A percentile compares a stretch with the other conserved stretches of the same genome.
These are phyloP conservation scores for Ennomos erosarius DNA, from an alignment of 2,888 invertebrate genomes.

Conservation along the genomic window DNA sequence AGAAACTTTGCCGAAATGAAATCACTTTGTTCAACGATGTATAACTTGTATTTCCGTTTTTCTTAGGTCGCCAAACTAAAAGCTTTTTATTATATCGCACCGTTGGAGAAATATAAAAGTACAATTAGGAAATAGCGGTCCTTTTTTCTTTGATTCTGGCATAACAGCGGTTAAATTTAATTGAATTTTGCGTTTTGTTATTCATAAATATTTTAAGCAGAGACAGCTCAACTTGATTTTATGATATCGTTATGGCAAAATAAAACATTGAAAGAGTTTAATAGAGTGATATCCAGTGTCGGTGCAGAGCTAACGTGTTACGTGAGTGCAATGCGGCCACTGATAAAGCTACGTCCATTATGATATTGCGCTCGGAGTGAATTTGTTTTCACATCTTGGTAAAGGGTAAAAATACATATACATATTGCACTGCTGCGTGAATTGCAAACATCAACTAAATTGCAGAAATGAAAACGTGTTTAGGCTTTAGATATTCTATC, in stretches of 20 bases:
- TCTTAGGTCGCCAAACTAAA: slow-evolving; percentile 57
- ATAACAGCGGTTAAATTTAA: slow-evolving; percentile 15
- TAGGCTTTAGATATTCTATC: slow-evolving; percentile 6
- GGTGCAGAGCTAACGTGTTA: slow-evolving; percentile 62
- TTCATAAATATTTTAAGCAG: slow-evolving; percentile 9
- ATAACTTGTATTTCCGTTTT: slow-evolving; percentile 58
- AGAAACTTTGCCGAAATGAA: slow-evolving; percentile 79
- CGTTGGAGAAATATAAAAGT: slow-evolving; percentile 27
- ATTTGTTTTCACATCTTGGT: slow-evolving; percentile 74
- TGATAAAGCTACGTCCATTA: slow-evolving; percentile 78
- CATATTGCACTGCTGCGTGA: slow-evolving; percentile 50
- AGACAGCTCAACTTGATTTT: background rate
- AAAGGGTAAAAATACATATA: slow-evolving; percentile 60
- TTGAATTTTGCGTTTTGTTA: slow-evolving; percentile 46
- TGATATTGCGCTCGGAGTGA: slow-evolving; percentile 80
- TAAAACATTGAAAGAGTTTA: slow-evolving; percentile 52
- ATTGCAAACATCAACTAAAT: slow-evolving; percentile 57
- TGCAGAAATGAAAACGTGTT: background rate
- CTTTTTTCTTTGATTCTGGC: slow-evolving; percentile 14
- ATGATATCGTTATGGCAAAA: slow-evolving; percentile 9
- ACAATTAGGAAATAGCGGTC: slow-evolving; percentile 25
- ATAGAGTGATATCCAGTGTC: slow-evolving; percentile 61
- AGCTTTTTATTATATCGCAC: slow-evolving; percentile 53
- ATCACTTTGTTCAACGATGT: slow-evolving; percentile 68
- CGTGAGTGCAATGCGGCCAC: slow-evolving; percentile 66